Percentiles rank a stretch among this genome's conserved stretches.
Evolutionary conservation across 2,797 vertebrate species (phyloP).

Genomic region (Tapirus indicus): DNA sequence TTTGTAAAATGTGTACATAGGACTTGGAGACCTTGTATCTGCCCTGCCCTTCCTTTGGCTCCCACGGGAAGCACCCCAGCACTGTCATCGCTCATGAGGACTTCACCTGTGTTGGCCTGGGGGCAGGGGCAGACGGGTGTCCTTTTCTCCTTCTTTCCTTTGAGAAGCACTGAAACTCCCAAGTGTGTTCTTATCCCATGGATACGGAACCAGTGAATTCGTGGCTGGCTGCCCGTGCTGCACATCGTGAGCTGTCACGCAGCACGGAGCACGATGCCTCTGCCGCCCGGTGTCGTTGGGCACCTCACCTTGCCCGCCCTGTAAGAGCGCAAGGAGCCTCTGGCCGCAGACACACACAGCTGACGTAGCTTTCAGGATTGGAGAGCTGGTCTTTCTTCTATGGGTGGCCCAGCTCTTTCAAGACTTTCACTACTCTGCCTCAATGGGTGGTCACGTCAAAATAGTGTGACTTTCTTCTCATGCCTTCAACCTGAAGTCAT

Average conservation of each 20-base stretch:
- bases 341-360: not conserved
- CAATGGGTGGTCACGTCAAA: conserved; percentile 9
- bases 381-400: conserved; percentile 73
- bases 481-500: conserved; percentile 76
- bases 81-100: conserved; percentile 74
- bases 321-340: conserved; percentile 53
- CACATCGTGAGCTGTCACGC: conserved; percentile 55
- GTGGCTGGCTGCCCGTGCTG: conserved; percentile 65
- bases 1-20: conserved; percentile 88
- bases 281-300: conserved; percentile 22
- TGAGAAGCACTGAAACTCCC: conserved; percentile 87
- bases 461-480: conserved; percentile 48
- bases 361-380: not conserved
- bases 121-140: not conserved
- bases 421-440: conserved; percentile 61
- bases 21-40: conserved; percentile 81
- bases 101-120: conserved; percentile 73
- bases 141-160: conserved; percentile 59
- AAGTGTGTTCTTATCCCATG: conserved; percentile 82
- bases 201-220: conserved; percentile 80
- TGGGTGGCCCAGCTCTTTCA: conserved; percentile 58
- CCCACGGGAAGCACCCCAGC: conserved; percentile 67
- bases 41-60: conserved; percentile 79
- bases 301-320: not conserved
- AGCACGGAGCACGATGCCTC: not conserved